phyloP scores from a whole-genome alignment of 2,113 vertebrate species.

The Pitta sordida region DNA sequence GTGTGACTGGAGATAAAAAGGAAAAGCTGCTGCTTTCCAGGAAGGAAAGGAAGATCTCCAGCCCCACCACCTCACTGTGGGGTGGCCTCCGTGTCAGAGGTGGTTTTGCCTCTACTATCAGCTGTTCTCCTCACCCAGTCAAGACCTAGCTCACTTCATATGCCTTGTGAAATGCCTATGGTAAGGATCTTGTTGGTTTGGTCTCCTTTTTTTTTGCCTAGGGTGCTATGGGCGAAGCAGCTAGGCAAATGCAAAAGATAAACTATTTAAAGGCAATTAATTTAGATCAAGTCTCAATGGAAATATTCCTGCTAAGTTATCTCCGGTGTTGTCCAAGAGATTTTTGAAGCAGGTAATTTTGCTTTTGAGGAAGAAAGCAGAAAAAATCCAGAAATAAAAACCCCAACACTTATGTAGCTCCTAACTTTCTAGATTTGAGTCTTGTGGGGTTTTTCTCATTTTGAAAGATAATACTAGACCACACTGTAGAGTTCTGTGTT shows the following conservation, averaged over 20 bases:
- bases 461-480: not conserved
- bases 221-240: not conserved
- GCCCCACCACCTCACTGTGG: not conserved
- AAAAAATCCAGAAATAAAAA: not conserved
- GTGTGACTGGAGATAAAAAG: constrained; percentile 13
- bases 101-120: not conserved
- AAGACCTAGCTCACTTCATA: not conserved
- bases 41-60: constrained; percentile 24
- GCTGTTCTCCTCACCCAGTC: not conserved
- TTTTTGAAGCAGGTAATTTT: not conserved
- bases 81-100: not conserved
- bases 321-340: not conserved
- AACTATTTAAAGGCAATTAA: not conserved
- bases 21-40: constrained; percentile 39
- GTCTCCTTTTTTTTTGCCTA: not conserved
- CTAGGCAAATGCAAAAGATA: not conserved
- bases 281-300: not conserved
- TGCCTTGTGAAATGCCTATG: not conserved
- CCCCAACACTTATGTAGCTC: accelerated
- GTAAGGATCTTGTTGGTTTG: not conserved
- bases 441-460: not conserved
- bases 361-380: not conserved
- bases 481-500: not conserved
- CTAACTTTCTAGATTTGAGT: not conserved
- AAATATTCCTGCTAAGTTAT: not conserved